Evolutionary conservation across 2,888 invertebrate genomes (phyloP).

Genomic region (Drosophila quasianomalipes): DNA sequence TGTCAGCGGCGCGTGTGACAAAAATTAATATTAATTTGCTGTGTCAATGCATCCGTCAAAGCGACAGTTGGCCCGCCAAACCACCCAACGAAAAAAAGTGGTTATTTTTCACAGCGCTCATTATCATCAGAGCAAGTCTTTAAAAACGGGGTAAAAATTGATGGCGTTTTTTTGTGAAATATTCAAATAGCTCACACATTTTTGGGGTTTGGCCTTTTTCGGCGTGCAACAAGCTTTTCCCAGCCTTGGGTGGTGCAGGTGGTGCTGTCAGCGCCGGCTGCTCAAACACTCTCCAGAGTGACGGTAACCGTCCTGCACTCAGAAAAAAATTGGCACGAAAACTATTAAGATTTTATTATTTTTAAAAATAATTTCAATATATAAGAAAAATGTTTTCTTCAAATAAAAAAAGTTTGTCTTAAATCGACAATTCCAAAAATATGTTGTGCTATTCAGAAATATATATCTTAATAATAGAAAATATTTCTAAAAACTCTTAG

Average conservation of each 20-base stretch:
- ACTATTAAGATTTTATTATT: background rate
- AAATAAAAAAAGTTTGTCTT: too few relatives aligned
- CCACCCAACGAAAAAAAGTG: conserved; percentile 46
- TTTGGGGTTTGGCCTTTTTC: conserved; percentile 38
- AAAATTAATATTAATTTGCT: conserved; percentile 85
- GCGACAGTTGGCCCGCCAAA: conserved; percentile 47
- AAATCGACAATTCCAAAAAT: too few relatives aligned
- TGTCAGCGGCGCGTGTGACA: conserved; percentile 82
- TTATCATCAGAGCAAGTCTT: conserved; percentile 48
- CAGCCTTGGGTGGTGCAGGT: conserved; percentile 54
- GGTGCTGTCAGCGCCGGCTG: conserved; percentile 36
- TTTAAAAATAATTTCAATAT: background rate
- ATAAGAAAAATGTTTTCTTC: too few relatives aligned
- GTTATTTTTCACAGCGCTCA: conserved; percentile 68
- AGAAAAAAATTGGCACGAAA: background rate
- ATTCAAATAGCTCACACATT: conserved; percentile 44
- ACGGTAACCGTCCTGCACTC: background rate
- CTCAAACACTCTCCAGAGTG: conserved; percentile 56
- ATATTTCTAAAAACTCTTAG: too few relatives aligned
- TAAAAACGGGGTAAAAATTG: conserved; percentile 45
- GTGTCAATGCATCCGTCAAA: conserved; percentile 80
- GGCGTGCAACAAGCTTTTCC: conserved; percentile 6
- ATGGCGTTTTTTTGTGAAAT: conserved; percentile 19
- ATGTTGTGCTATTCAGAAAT: too few relatives aligned
- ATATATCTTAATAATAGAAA: too few relatives aligned